Evolutionary conservation across 1,140 invertebrate genomes (phyloP), one percentile per base, ranked within the genome.

Genomic region (Drosophila ficusphila): DNA sequence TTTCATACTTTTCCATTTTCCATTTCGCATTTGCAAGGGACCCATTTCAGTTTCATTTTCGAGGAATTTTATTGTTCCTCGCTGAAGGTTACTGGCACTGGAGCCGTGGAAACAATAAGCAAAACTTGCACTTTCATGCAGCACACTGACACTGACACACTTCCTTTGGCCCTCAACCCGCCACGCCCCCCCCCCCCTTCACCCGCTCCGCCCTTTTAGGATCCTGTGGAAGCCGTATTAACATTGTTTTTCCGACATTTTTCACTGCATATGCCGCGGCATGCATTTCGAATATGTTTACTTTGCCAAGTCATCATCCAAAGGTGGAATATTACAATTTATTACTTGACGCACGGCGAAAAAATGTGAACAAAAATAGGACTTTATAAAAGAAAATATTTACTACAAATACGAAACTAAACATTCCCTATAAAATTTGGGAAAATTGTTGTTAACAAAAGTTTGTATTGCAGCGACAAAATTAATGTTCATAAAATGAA

Each of bases 1-100:
- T 76, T 85, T 85, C 53, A 86, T 86, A 76, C 53, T 81, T 86
- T 86, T 69, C 67, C 81, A 86, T 81, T 86, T 86, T 69, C 67
- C 81, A 86, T 68, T 79, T 86, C 61, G 53, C 81, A 86, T 72
- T 86, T 85, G 52, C 72, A 41, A 36, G 53, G 46, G 64, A 79
- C 69, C 74, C 81, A 85, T 85, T 86, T 85, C 69, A 86, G 79
- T 58, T 70, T 68, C 60, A 78, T 61, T 78, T 83, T 61, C 57
- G 61, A 46, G 31, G 53, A 57, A 56, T 85, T 86, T 86, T 81
- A 85, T 85, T 85, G 81, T 86, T 81, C 58, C 68, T 64, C 46
- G 48, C 51, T 79, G 76, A 85, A 85, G 79, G 79, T 85, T 83
- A 71, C 51, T 34, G 34, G 14, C 53, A 61, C 25, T 34, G 36